Evolutionary conservation across 1,140 invertebrate genomes (phyloP), one percentile per base, ranked within the genome.

Genomic region (Tetramorium alpestre): DNA sequence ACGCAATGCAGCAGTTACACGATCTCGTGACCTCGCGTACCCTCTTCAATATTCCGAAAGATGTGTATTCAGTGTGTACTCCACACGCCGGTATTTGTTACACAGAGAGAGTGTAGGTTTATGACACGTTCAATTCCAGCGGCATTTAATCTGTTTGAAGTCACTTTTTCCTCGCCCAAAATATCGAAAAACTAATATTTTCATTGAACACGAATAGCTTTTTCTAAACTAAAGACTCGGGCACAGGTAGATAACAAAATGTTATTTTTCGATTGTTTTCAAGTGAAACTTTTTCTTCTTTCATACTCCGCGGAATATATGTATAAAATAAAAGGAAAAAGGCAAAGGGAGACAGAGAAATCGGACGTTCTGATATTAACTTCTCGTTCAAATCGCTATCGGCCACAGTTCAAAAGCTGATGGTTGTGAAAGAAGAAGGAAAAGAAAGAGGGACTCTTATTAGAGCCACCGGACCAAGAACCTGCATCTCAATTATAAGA

Each of bases 281-380:
- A 25, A 80, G 13, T 2, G 8, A 25, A 70, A 56, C 16, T n/a
- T n/a, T 22, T 56, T 16, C 13, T 38, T 80, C n/a, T 22, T 78
- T 47, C 41, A 16, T 8, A 77, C 70, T 56, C 10, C 18, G 33
- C 6, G 65, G 6, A 56, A 72, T 16, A 72, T 16, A 10, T 16
- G 58, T 16, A 10, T 4, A 3, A 33, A 54, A 38, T 38, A 2
- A 67, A 65, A 47, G 0, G 28, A 2, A 44, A 0, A 41, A 33
- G 33, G 0, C 3, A 54, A 44, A 7, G 5, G 1, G 33, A 51
- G 18, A 13, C 1, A 28, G 33, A 33, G 33, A 18, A 8, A 70
- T 81, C n/a, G 28, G 7, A 80, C 54, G n/a, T 41, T 33, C 8
- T 10, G 64, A 70, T 81, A 81, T 81, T 81, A 69, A 70, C 33